A percentile compares a stretch with the other conserved stretches of the same genome.
Evolutionary conservation across 2,797 vertebrate genomes (phyloP).

Genomic region (Sitta carolinensis): DNA sequence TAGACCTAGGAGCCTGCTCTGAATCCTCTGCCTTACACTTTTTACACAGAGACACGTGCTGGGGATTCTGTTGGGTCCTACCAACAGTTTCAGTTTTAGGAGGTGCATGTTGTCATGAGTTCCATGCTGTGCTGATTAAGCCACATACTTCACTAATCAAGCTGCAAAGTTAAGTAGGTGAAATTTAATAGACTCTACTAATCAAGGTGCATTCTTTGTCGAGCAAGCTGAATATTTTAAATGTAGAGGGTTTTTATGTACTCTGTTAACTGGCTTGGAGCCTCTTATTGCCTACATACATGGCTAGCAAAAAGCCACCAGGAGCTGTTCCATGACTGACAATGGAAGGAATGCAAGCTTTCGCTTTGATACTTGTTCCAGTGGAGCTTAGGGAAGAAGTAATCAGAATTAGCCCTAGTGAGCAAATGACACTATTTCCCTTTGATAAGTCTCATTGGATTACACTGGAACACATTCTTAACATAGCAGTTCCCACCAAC

Average conservation of each 20-base stretch:
- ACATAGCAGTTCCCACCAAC: neutral
- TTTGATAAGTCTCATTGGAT: constrained; percentile 7
- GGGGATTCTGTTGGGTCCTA: constrained; percentile 16
- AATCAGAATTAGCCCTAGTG: constrained; percentile 30
- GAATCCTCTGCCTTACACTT: neutral
- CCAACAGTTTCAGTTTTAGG: constrained; percentile 45
- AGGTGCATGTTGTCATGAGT: constrained; percentile 44
- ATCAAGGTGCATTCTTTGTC: constrained; percentile 73
- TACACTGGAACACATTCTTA: neutral
- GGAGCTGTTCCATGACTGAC: constrained; percentile 22
- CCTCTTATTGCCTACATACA: neutral
- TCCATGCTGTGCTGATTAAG: constrained; percentile 71
- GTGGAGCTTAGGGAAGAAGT: constrained; percentile 12
- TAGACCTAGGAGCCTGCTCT: neutral
- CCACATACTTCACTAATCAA: constrained; percentile 73
- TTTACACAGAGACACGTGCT: neutral
- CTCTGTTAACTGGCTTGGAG: constrained; percentile 19
- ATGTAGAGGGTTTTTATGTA: constrained; percentile 23
- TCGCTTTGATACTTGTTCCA: constrained; percentile 26
- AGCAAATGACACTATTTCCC: neutral
- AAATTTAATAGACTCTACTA: constrained; percentile 70
- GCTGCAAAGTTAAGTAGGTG: constrained; percentile 72
- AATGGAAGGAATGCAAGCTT: constrained; percentile 18
- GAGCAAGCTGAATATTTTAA: constrained; percentile 73
- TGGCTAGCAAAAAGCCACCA: constrained; percentile 24